phyloP scores from a whole-genome alignment of 2,888 invertebrate species.

The Cheilosia vulpina region DNA sequence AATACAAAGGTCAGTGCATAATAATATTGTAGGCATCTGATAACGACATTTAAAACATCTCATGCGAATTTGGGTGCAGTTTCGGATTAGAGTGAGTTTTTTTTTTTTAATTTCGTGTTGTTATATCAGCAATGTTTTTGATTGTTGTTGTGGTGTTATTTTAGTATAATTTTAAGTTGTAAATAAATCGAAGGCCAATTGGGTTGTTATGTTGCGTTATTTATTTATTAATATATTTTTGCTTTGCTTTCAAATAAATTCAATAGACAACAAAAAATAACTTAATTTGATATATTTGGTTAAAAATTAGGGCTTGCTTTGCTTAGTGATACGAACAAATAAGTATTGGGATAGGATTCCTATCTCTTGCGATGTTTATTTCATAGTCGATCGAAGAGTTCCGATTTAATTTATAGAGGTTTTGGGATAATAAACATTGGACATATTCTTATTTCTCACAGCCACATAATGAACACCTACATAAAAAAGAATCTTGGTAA shows the following conservation, averaged over 20 bases:
- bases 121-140: background rate
- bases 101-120: background rate
- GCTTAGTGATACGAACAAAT: constrained; percentile 1
- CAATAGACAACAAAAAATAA: constrained; percentile 22
- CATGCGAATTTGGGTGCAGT: constrained; percentile 57
- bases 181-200: constrained; percentile 45
- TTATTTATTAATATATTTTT: constrained; percentile 32
- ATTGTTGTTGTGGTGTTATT: constrained; percentile 12
- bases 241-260: constrained; percentile 36
- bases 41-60: constrained; percentile 63
- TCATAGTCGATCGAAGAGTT: no score
- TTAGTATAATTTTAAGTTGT: background rate
- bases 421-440: no score
- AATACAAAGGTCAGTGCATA: constrained; percentile 50
- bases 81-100: constrained; percentile 4
- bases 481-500: no score
- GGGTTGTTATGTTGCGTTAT: constrained; percentile 4
- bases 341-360: constrained; percentile 5
- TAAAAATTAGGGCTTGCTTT: background rate
- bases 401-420: no score
- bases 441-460: no score
- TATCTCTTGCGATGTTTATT: background rate
- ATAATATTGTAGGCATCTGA: constrained; percentile 5
- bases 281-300: constrained; percentile 39
- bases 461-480: no score